phyloP scores from a whole-genome alignment of 2,888 invertebrate genomes.

The Baccha elongata region DNA sequence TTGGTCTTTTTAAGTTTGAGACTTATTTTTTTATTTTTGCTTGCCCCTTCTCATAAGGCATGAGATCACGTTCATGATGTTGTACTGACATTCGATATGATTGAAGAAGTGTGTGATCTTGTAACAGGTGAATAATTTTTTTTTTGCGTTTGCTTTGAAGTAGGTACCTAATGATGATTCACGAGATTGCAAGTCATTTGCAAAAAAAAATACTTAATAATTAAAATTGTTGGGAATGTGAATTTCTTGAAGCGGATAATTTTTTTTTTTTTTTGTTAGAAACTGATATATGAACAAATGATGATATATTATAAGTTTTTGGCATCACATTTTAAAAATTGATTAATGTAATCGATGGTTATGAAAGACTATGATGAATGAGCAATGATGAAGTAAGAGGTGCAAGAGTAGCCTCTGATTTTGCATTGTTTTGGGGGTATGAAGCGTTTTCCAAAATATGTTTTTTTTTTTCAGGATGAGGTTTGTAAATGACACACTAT shows the following conservation, averaged over 20 bases:
- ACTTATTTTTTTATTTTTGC: constrained; percentile 1
- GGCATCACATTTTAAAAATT: constrained; percentile 10
- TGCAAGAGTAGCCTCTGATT: too few species aligned
- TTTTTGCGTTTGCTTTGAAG: constrained; percentile 14
- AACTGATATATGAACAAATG: constrained; percentile 12
- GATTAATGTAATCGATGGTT: background rate
- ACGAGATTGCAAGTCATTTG: constrained; percentile 18
- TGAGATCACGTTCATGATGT: constrained; percentile 55
- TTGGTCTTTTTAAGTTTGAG: constrained; percentile 35
- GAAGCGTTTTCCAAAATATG: too few species aligned
- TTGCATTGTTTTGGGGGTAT: too few species aligned
- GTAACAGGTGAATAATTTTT: constrained; percentile 30
- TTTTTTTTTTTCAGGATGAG: background rate
- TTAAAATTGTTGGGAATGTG: background rate
- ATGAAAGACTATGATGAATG: constrained; percentile 7
- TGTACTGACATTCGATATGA: constrained; percentile 15
- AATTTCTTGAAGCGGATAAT: background rate
- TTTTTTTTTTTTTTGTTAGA: background rate
- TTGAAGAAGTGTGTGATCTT: constrained; percentile 48
- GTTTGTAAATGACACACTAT: too few species aligned
- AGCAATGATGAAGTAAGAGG: constrained; percentile 10
- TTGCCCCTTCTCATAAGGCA: constrained; percentile 25
- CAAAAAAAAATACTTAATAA: background rate
- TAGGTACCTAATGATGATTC: constrained; percentile 20
- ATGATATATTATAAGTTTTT: constrained; percentile 3